phyloP scores from a whole-genome alignment of 1,140 invertebrate species.

The Drosophila elegans region DNA sequence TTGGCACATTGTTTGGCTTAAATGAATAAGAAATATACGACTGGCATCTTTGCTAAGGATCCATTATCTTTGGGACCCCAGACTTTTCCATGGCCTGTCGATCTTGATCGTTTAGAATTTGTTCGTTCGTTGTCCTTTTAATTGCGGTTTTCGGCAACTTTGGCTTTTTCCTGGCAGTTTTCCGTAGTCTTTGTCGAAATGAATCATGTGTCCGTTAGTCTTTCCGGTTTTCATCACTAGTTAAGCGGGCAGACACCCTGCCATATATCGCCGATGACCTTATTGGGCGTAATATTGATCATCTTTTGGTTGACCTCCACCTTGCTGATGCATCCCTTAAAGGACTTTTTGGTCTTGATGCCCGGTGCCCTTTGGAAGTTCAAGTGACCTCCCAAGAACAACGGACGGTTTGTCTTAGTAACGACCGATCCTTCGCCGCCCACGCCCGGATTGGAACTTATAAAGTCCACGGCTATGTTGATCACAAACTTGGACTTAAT shows the following conservation, averaged over 20 bases:
- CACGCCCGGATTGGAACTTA: conserved; percentile 84
- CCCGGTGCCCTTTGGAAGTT: conserved; percentile 86
- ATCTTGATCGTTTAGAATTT: conserved; percentile 66
- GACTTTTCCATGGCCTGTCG: conserved; percentile 30
- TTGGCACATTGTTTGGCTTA: conserved; percentile 66
- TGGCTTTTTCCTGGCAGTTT: conserved; percentile 10
- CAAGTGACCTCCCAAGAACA: conserved; percentile 96
- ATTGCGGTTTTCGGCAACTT: conserved; percentile 34
- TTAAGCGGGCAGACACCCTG: conserved; percentile 90
- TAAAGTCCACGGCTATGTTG: conserved; percentile 70
- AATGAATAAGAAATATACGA: conserved; percentile 53
- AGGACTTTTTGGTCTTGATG: conserved; percentile 88
- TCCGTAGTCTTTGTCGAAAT: neutral
- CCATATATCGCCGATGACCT: conserved; percentile 89
- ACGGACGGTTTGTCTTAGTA: conserved; percentile 92
- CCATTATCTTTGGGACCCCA: conserved; percentile 2
- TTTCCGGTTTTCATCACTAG: conserved; percentile 77
- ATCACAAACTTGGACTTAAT: conserved; percentile 82
- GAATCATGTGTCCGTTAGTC: conserved; percentile 36
- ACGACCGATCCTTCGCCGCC: conserved; percentile 88
- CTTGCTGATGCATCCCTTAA: conserved; percentile 93
- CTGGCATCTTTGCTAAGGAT: conserved; percentile 18
- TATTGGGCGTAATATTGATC: conserved; percentile 87
- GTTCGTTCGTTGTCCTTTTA: conserved; percentile 63
- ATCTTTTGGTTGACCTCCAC: conserved; percentile 88